Evolutionary conservation across 1,140 invertebrate species (phyloP).

Genomic region (Drosophila santomea): DNA sequence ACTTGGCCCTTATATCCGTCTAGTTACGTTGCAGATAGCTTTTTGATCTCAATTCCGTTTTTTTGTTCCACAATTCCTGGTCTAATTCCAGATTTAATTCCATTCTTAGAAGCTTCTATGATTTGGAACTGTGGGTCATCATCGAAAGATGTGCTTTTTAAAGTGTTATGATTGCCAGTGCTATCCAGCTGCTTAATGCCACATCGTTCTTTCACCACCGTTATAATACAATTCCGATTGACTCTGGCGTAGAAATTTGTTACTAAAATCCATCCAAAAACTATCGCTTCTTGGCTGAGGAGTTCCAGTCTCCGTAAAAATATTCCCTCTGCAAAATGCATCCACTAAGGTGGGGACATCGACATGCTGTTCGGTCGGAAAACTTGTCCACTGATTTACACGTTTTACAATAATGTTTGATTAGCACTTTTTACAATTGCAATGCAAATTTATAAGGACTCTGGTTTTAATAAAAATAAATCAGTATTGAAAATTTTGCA

Average conservation of each 20-base stretch:
- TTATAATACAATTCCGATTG: background rate
- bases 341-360: background rate
- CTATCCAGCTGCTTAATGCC: background rate
- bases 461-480: no score
- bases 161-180: background rate
- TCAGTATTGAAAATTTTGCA: no score
- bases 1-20: no score
- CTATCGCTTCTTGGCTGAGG: background rate
- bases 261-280: background rate
- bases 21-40: background rate
- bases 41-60: background rate
- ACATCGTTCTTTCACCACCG: background rate
- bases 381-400: no score
- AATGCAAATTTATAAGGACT: no score
- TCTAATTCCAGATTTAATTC: background rate
- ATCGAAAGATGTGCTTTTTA: background rate
- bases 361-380: background rate
- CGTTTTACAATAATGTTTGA: no score
- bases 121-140: constrained; percentile 4
- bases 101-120: background rate
- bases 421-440: no score
- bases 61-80: background rate
- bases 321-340: constrained; percentile 1
- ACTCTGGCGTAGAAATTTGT: constrained; percentile 1
- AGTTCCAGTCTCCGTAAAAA: background rate